Percentiles rank a stretch among this genome's conserved stretches.
Evolutionary conservation across 2,113 vertebrate genomes (phyloP).

Genomic region (Engystomops pustulosus): DNA sequence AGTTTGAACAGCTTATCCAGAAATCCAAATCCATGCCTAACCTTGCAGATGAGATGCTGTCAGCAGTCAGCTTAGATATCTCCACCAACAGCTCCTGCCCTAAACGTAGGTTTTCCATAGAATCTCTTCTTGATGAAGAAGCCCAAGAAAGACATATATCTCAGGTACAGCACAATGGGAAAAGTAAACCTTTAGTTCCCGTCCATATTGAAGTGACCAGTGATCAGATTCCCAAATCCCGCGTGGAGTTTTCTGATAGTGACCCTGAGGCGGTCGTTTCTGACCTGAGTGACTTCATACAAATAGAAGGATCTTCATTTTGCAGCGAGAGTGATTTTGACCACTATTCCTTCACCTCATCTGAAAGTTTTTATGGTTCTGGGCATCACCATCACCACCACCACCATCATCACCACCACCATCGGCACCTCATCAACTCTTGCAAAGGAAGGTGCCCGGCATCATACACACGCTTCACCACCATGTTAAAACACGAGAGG

Average conservation of each 20-base stretch:
- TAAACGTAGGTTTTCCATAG: conserved; percentile 88
- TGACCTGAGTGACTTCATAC: conserved; percentile 90
- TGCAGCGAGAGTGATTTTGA: conserved; percentile 98
- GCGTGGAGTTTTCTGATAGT: conserved; percentile 87
- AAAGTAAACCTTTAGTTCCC: conserved; percentile 78
- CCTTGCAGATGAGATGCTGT: conserved; percentile 84
- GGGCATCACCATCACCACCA: conserved; percentile 81
- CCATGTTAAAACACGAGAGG: conserved; percentile 92
- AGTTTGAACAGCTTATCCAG: conserved; percentile 90
- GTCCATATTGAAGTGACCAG: conserved; percentile 84
- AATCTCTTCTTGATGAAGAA: conserved; percentile 91
- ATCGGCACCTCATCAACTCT: conserved; percentile 87
- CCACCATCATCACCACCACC: conserved; percentile 86
- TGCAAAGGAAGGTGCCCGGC: conserved; percentile 96
- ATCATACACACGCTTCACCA: conserved; percentile 95
- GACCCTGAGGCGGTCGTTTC: conserved; percentile 90
- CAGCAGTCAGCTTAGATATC: conserved; percentile 78
- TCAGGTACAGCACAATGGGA: conserved; percentile 73
- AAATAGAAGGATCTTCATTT: conserved; percentile 93
- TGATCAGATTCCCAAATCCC: conserved; percentile 71
- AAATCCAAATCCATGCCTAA: conserved; percentile 97
- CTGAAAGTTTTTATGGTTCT: conserved; percentile 89
- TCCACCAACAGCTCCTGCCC: conserved; percentile 84
- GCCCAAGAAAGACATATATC: conserved; percentile 71
- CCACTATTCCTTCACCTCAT: conserved; percentile 92